Evolutionary conservation across 1,140 invertebrate species (phyloP).

Genomic region (Cotesia glomerata): DNA sequence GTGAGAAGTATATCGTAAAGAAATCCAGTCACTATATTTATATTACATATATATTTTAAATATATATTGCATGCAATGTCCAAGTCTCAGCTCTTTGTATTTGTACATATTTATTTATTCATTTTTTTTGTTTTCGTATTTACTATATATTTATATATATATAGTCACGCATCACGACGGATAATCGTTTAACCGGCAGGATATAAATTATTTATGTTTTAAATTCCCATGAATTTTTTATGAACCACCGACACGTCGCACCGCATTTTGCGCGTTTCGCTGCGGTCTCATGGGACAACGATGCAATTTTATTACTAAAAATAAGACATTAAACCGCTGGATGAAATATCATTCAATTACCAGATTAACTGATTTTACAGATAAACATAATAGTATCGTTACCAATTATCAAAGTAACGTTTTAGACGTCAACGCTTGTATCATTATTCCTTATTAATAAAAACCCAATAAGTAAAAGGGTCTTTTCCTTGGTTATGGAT

Average conservation of each 20-base stretch:
- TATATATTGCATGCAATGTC: constrained; percentile 1
- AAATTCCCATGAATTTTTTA: constrained; percentile 36
- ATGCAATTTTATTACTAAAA: constrained; percentile 13
- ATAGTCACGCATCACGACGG: background rate
- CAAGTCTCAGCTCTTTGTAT: too few relatives aligned
- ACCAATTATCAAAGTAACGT: too few relatives aligned
- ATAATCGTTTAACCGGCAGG: constrained; percentile 32
- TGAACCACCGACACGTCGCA: constrained; percentile 32
- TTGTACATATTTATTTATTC: too few relatives aligned
- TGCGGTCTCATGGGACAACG: background rate
- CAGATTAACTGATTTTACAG: background rate
- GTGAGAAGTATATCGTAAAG: constrained; percentile 34
- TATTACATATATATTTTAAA: background rate
- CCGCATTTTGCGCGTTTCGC: constrained; percentile 25
- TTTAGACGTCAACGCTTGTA: too few relatives aligned
- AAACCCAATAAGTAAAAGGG: too few relatives aligned
- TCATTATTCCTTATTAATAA: too few relatives aligned
- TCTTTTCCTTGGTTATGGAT: too few relatives aligned
- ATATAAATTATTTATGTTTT: constrained; percentile 39
- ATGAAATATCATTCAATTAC: constrained; percentile 15
- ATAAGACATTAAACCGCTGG: constrained; percentile 29
- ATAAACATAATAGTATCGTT: too few relatives aligned
- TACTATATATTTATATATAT: background rate
- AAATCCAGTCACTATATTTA: constrained; percentile 27
- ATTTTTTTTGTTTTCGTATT: background rate